These are phyloP conservation scores for Nannoperca australis DNA, from an alignment of 2,797 vertebrate species.

Conservation along the genomic window DNA sequence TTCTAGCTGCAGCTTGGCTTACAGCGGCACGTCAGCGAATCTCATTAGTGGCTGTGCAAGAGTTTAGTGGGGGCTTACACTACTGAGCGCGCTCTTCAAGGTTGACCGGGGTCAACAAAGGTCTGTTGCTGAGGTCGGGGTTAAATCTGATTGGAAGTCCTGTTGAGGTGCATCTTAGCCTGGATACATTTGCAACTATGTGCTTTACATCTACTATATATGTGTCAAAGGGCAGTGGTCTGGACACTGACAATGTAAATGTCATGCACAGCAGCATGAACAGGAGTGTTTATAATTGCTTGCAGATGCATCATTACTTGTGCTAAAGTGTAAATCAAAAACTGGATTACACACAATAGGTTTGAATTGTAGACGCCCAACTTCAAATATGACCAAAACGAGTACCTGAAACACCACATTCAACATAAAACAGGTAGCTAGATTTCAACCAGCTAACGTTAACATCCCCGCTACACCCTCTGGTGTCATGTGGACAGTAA, in stretches of 20 bases:
- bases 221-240: background rate
- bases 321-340: background rate
- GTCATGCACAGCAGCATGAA: constrained; percentile 10
- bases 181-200: background rate
- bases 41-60: constrained; percentile 79
- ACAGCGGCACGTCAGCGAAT: constrained; percentile 67
- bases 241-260: background rate
- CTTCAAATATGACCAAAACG: background rate
- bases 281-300: constrained; percentile 9
- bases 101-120: constrained; percentile 54
- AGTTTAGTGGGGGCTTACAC: constrained; percentile 78
- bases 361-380: background rate
- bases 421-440: background rate
- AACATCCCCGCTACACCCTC: constrained; percentile 9
- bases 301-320: constrained; percentile 16
- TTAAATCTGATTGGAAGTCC: constrained; percentile 61
- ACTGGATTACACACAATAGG: background rate
- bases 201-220: background rate
- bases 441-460: background rate
- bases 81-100: constrained; percentile 57
- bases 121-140: constrained; percentile 51
- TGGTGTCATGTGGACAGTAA: background rate
- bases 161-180: constrained; percentile 29
- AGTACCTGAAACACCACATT: background rate
- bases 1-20: constrained; percentile 61